Evolutionary conservation across 2,113 vertebrate genomes (phyloP).

Genomic region (Salvelinus namaycush): DNA sequence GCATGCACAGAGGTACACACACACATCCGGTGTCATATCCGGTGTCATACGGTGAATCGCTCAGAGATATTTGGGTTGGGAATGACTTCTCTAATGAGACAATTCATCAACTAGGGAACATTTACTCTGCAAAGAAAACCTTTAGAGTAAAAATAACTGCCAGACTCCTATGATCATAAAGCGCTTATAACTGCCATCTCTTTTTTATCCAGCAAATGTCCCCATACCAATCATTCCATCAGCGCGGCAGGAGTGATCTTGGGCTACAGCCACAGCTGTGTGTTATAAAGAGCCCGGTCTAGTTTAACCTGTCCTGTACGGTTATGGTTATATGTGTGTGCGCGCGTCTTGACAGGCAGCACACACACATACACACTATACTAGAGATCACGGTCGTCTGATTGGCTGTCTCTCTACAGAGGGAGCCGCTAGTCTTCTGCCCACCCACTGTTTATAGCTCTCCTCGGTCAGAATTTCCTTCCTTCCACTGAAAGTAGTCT

Average conservation of each 20-base stretch:
- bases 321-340: not conserved
- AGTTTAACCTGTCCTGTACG: slow-evolving; percentile 40
- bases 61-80: too few relatives aligned
- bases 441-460: slow-evolving; percentile 72
- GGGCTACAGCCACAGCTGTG: not conserved
- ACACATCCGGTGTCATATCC: not conserved
- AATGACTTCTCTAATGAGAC: too few relatives aligned
- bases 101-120: too few relatives aligned
- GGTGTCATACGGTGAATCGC: too few relatives aligned
- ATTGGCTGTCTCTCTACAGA: slow-evolving; percentile 64
- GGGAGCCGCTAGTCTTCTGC: slow-evolving; percentile 35
- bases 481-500: slow-evolving; percentile 56
- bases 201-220: too few relatives aligned
- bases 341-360: not conserved
- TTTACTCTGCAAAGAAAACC: too few relatives aligned
- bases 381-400: slow-evolving; percentile 41
- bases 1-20: not conserved
- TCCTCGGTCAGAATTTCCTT: slow-evolving; percentile 47
- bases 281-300: not conserved
- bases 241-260: not conserved
- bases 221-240: not conserved
- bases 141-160: too few relatives aligned
- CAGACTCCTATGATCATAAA: too few relatives aligned
- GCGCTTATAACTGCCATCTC: too few relatives aligned
- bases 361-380: not conserved